Percentiles rank a stretch among this genome's conserved stretches.
These are phyloP conservation scores for Regulus satrapa DNA, from an alignment of 2,113 vertebrate genomes.

Conservation along the genomic window DNA sequence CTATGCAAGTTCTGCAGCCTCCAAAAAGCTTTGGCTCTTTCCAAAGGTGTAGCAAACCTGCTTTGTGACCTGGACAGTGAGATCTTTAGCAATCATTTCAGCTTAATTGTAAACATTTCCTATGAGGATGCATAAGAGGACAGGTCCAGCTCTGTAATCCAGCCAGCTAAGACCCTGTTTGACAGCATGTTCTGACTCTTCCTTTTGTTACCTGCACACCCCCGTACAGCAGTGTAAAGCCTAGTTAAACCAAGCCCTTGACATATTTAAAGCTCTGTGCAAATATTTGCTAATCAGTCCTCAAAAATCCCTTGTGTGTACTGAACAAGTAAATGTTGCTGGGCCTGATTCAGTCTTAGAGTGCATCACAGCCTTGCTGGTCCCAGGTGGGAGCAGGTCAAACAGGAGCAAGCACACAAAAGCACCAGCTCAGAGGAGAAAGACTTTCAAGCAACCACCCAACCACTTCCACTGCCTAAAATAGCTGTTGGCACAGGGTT, in stretches of 20 bases:
- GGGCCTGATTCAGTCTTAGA: neutral
- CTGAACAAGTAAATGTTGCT: neutral
- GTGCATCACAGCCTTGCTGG: neutral
- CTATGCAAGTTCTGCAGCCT: neutral
- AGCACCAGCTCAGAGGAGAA: neutral
- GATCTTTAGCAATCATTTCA: neutral
- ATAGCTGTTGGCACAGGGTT: neutral
- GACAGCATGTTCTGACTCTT: neutral
- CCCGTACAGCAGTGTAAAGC: neutral
- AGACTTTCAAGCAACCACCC: neutral
- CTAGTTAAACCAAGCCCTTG: neutral
- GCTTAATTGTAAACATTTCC: neutral
- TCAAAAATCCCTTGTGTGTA: neutral
- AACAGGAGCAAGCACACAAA: neutral
- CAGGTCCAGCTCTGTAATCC: neutral
- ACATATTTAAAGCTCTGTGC: neutral
- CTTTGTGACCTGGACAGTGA: neutral
- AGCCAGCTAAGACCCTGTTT: neutral
- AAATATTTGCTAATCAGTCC: conserved; percentile 52
- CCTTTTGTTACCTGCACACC: neutral
- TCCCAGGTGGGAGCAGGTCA: neutral
- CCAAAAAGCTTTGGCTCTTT: neutral
- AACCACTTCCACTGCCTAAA: neutral
- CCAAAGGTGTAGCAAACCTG: neutral
- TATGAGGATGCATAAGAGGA: neutral